Conservation (phyloP, 2,888 invertebrate species). For the Megamerina dolium region DNA sequence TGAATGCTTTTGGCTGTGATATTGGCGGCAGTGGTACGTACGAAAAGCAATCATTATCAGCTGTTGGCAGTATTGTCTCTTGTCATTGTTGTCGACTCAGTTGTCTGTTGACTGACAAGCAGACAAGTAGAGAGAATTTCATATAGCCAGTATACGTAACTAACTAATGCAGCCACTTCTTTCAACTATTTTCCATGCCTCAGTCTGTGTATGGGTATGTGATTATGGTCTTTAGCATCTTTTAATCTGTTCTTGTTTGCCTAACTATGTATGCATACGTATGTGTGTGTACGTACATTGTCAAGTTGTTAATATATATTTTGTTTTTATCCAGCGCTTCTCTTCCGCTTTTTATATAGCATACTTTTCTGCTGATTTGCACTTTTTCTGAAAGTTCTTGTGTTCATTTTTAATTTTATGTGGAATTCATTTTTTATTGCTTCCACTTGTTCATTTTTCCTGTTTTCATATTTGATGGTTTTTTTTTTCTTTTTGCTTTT, state of each 20-base stretch:
- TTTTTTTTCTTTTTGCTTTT: background rate
- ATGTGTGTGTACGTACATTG: too few relatives aligned
- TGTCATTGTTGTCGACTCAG: background rate
- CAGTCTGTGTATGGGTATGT: too few relatives aligned
- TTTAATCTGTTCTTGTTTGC: conserved; percentile 9
- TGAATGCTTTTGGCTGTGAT: too few relatives aligned
- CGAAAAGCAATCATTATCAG: too few relatives aligned
- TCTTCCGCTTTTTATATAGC: conserved; percentile 11
- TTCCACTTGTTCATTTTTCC: too few relatives aligned
- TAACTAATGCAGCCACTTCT: background rate
- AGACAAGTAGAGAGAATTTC: too few relatives aligned
- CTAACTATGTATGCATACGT: too few relatives aligned
- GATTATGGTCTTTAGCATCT: too few relatives aligned
- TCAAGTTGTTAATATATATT: conserved; percentile 20
- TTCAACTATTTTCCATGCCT: conserved; percentile 14
- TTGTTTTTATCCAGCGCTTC: too few relatives aligned
- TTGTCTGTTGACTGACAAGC: conserved; percentile 1
- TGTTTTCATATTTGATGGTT: background rate
- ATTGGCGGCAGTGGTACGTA: too few relatives aligned
- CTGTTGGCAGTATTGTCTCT: conserved; percentile 4
- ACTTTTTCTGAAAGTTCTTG: background rate
- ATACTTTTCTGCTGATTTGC: conserved; percentile 2
- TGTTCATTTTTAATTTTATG: conserved; percentile 4
- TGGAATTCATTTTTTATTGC: too few relatives aligned
- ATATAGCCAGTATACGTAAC: background rate